A percentile compares a stretch with the other conserved stretches of the same genome.
phyloP scores from a whole-genome alignment of 2,888 invertebrate species.

The Drosophila koepferae region DNA sequence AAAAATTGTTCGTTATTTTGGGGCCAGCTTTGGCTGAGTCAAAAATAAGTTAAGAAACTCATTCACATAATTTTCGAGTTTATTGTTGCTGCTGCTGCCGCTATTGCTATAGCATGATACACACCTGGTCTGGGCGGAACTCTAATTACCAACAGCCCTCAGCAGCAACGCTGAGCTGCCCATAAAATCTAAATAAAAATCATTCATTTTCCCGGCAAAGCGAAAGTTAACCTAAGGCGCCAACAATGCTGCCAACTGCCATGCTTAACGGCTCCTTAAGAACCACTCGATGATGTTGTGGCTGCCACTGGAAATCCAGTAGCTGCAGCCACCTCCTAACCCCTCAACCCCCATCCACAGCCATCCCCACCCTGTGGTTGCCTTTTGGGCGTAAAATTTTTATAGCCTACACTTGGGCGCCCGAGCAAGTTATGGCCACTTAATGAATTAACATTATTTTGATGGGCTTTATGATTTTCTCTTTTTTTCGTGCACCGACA shows the following conservation, averaged over 20 bases:
- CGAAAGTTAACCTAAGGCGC: conserved; percentile 53
- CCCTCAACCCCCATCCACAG: conserved; percentile 2
- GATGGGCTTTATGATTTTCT: conserved; percentile 76
- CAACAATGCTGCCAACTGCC: conserved; percentile 35
- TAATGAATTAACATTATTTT: conserved; percentile 82
- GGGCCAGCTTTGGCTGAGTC: conserved; percentile 34
- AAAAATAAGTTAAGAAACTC: conserved; percentile 77
- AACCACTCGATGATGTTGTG: conserved; percentile 45
- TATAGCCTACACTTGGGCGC: conserved; percentile 79
- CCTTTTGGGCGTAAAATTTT: conserved; percentile 74
- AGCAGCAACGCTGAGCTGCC: conserved; percentile 22
- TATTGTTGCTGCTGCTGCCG: conserved; percentile 55
- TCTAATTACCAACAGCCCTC: conserved; percentile 70
- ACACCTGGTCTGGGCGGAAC: conserved; percentile 66
- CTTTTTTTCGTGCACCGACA: conserved; percentile 54
- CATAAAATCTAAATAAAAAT: conserved; percentile 81
- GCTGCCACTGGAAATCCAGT: conserved; percentile 7
- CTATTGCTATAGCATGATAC: conserved; percentile 40
- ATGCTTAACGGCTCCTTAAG: conserved; percentile 36
- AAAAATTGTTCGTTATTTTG: conserved; percentile 2
- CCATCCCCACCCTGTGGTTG: conserved; percentile 38
- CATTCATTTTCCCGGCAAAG: conserved; percentile 69
- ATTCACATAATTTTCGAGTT: conserved; percentile 80
- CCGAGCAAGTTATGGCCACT: conserved; percentile 76
- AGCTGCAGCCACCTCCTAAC: conserved; percentile 6